phyloP scores from a whole-genome alignment of 2,113 vertebrate species.

The Piliocolobus tephrosceles region DNA sequence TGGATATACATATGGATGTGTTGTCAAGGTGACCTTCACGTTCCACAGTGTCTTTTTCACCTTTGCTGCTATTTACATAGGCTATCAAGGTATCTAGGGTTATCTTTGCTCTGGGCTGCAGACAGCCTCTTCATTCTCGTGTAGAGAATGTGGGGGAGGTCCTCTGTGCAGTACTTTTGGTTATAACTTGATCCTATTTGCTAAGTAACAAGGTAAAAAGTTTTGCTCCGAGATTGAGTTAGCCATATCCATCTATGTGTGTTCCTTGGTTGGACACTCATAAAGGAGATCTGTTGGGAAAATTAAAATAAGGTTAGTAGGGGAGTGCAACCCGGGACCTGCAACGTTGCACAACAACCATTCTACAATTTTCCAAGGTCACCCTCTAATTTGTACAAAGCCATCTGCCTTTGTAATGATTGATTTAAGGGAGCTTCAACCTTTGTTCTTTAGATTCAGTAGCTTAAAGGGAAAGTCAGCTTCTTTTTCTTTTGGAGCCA shows the following conservation, averaged over 20 bases:
- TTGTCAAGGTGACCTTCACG: slow-evolving; percentile 64
- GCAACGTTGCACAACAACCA: slow-evolving; percentile 71
- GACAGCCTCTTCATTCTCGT: slow-evolving; percentile 62
- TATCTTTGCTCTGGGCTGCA: slow-evolving; percentile 71
- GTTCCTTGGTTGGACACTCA: neutral
- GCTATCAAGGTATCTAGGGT: slow-evolving; percentile 66
- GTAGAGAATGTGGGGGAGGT: slow-evolving; percentile 54
- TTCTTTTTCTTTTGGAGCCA: slow-evolving; percentile 45
- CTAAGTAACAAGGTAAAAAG: slow-evolving; percentile 60
- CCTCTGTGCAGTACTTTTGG: slow-evolving; percentile 35
- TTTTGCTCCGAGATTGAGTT: neutral
- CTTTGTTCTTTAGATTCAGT: slow-evolving; percentile 80
- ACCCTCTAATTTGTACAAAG: slow-evolving; percentile 74
- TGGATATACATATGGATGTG: neutral
- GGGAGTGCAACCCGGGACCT: slow-evolving; percentile 20
- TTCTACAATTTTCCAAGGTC: slow-evolving; percentile 78
- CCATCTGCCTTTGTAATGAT: slow-evolving; percentile 80
- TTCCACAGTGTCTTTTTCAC: slow-evolving; percentile 16
- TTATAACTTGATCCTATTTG: slow-evolving; percentile 39
- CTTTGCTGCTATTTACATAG: slow-evolving; percentile 62
- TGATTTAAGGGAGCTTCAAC: slow-evolving; percentile 79
- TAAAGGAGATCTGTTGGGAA: neutral
- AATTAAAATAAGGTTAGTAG: neutral
- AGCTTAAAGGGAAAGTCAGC: slow-evolving; percentile 66
- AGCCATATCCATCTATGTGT: neutral